A percentile compares a stretch with the other conserved stretches of the same genome.
Conservation (phyloP, 2,797 vertebrate species). For the Pipistrellus pipistrellus region DNA sequence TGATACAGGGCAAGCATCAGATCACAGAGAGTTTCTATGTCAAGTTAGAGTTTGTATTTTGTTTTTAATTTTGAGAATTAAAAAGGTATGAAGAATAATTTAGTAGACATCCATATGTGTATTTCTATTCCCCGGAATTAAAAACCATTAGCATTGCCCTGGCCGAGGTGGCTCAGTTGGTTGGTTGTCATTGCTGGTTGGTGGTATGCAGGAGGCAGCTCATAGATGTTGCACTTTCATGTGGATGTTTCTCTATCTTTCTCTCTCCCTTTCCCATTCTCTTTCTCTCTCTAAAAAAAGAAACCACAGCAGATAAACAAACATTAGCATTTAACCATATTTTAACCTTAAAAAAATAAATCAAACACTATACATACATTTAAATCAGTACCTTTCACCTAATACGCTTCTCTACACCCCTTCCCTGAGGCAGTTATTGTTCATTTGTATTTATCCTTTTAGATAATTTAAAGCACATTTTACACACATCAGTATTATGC, state of each 20-base stretch:
- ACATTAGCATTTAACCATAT: background rate
- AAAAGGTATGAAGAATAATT: background rate
- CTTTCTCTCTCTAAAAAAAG: background rate
- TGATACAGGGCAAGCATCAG: background rate
- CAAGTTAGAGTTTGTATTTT: background rate
- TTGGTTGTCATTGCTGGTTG: background rate
- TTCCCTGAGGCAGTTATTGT: background rate
- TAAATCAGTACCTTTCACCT: background rate
- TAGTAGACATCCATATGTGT: background rate
- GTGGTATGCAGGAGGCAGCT: background rate
- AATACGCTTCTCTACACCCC: conserved; percentile 33
- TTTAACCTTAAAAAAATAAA: conserved; percentile 34
- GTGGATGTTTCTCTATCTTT: background rate
- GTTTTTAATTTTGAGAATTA: conserved; percentile 2
- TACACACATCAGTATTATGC: background rate
- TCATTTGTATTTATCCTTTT: conserved; percentile 65
- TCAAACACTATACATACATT: background rate
- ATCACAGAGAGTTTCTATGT: background rate
- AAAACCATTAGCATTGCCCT: background rate
- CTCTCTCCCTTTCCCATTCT: background rate
- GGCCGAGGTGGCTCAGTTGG: background rate
- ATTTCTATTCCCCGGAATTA: background rate
- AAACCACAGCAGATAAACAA: background rate
- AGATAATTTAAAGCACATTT: conserved; percentile 36
- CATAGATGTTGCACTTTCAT: background rate